These are phyloP conservation scores for Corythoichthys haematopterus DNA, from an alignment of 2,113 vertebrate species.

Conservation along the genomic window DNA sequence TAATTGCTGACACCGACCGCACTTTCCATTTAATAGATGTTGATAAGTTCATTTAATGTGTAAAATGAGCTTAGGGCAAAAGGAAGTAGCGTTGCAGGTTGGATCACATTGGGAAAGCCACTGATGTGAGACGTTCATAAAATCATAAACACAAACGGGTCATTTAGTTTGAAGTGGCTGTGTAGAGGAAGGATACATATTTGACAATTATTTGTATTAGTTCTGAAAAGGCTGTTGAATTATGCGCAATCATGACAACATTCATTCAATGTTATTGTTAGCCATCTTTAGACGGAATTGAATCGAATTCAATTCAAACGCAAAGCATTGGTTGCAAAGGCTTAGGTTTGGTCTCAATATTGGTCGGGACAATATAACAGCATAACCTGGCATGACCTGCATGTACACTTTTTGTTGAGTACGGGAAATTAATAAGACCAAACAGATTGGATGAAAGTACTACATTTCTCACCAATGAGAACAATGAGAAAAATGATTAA, in stretches of 20 bases:
- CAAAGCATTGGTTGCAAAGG: background rate
- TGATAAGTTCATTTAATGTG: slow-evolving; percentile 28
- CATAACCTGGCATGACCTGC: too few relatives aligned
- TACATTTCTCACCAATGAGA: too few relatives aligned
- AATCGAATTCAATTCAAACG: too few relatives aligned
- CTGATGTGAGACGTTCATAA: slow-evolving; percentile 78
- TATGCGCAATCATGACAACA: background rate
- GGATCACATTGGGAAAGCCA: slow-evolving; percentile 69
- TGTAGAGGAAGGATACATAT: slow-evolving; percentile 37
- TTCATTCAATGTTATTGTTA: background rate
- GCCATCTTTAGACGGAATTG: too few relatives aligned
- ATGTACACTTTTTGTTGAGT: too few relatives aligned
- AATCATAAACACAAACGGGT: slow-evolving; percentile 83
- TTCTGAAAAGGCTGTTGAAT: slow-evolving; percentile 13
- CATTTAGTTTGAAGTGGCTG: slow-evolving; percentile 55
- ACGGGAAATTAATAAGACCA: too few relatives aligned
- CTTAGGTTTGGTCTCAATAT: too few relatives aligned
- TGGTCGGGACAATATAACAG: too few relatives aligned
- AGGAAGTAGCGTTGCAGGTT: slow-evolving; percentile 55
- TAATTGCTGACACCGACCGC: slow-evolving; percentile 29
- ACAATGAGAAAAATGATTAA: too few relatives aligned
- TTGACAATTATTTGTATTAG: slow-evolving; percentile 15
- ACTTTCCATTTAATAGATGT: slow-evolving; percentile 11
- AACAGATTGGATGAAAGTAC: too few relatives aligned
- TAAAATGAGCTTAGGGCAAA: slow-evolving; percentile 66